These are phyloP conservation scores for Carterocephalus palaemon DNA, from an alignment of 2,888 invertebrate genomes.

Conservation along the genomic window DNA sequence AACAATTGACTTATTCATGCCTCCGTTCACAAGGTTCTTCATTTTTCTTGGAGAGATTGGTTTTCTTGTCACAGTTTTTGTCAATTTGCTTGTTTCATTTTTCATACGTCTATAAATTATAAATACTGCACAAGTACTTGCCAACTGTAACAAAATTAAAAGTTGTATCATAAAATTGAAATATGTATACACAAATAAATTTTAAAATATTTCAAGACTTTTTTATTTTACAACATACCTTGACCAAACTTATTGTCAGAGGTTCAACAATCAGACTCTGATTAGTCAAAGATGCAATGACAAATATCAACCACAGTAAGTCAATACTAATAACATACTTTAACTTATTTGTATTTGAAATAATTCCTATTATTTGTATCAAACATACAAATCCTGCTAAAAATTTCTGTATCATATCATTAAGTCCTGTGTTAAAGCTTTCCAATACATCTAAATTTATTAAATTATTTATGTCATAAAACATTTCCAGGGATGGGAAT, in stretches of 20 bases:
- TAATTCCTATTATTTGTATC: constrained; percentile 63
- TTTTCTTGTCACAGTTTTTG: constrained; percentile 32
- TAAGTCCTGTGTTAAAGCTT: constrained; percentile 44
- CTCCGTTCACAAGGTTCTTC: constrained; percentile 48
- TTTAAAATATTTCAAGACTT: not conserved
- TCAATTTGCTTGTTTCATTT: constrained; percentile 35
- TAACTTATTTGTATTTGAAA: constrained; percentile 58
- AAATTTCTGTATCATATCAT: constrained; percentile 53
- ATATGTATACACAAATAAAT: constrained; percentile 7
- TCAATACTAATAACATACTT: constrained; percentile 60
- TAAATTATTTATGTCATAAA: constrained; percentile 48
- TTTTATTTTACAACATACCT: constrained; percentile 47
- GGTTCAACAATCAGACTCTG: constrained; percentile 44
- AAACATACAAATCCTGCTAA: constrained; percentile 61
- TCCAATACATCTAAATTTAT: constrained; percentile 40
- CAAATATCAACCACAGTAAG: constrained; percentile 62
- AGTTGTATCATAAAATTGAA: constrained; percentile 9
- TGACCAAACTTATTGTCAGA: constrained; percentile 50
- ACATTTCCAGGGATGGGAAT: constrained; percentile 62
- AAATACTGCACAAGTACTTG: constrained; percentile 51
- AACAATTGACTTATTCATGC: constrained; percentile 41
- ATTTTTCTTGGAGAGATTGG: constrained; percentile 47
- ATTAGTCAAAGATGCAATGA: constrained; percentile 49
- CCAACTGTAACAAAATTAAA: constrained; percentile 53
- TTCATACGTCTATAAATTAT: constrained; percentile 55